phyloP scores from a whole-genome alignment of 2,113 vertebrate genomes.

The Rhodinocichla rosea region DNA sequence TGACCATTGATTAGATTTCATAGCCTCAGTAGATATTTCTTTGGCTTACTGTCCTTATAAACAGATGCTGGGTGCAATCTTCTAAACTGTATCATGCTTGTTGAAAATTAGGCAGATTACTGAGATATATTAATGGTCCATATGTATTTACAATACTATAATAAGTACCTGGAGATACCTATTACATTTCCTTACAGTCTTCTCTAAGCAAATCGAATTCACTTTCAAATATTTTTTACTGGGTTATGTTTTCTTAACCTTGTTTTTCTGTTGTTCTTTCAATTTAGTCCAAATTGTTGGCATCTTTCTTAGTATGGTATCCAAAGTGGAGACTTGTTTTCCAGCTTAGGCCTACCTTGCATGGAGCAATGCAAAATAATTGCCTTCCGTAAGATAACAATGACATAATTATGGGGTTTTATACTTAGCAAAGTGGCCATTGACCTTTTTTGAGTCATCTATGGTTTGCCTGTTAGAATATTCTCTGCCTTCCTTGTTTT shows the following conservation, averaged over 20 bases:
- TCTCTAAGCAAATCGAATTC: not conserved
- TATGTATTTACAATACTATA: not conserved
- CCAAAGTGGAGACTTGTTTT: not conserved
- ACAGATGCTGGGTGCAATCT: not conserved
- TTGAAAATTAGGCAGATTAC: not conserved
- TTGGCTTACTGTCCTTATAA: not conserved
- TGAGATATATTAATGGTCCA: not conserved
- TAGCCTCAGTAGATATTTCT: not conserved
- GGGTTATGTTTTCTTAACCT: not conserved
- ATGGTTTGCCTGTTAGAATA: not conserved
- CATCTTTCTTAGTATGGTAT: not conserved
- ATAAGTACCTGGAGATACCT: not conserved
- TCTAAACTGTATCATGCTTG: not conserved
- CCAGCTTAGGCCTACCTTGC: not conserved
- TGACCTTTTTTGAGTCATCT: not conserved
- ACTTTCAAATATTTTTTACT: not conserved
- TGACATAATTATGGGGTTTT: not conserved
- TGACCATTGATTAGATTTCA: not conserved
- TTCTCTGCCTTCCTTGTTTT: not conserved
- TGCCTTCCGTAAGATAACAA: not conserved
- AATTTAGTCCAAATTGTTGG: not conserved
- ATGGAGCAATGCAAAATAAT: not conserved
- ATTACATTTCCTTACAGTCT: not conserved
- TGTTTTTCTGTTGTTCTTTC: not conserved
- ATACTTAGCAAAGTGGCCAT: not conserved